Evolutionary conservation across 2,797 vertebrate genomes (phyloP).

Genomic region (Amphiprion clarkii): DNA sequence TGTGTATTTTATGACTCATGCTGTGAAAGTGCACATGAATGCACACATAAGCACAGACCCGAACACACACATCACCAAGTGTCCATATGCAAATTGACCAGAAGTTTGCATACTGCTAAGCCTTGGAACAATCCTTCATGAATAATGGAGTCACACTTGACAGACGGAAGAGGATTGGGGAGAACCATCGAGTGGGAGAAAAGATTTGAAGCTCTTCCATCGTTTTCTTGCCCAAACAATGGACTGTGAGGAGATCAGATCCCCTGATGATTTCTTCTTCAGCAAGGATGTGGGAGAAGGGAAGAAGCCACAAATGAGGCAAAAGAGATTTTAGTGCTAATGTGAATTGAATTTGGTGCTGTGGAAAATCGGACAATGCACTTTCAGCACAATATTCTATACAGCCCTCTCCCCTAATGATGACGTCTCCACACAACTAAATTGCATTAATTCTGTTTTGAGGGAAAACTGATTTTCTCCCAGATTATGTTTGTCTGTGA

Average conservation of each 20-base stretch:
- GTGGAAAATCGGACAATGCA: background rate
- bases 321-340: slow-evolving; percentile 10
- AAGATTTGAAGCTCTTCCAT: slow-evolving; percentile 39
- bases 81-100: slow-evolving; percentile 59
- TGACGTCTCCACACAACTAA: too few species aligned
- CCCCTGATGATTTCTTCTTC: slow-evolving; percentile 2
- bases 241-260: slow-evolving; percentile 14
- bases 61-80: slow-evolving; percentile 15
- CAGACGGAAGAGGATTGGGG: slow-evolving; percentile 44
- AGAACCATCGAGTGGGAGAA: slow-evolving; percentile 3
- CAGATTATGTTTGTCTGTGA: too few species aligned
- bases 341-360: background rate
- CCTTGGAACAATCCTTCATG: slow-evolving; percentile 58
- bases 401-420: too few species aligned
- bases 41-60: background rate
- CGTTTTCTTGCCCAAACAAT: slow-evolving; percentile 18
- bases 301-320: background rate
- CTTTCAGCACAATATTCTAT: too few species aligned
- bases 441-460: too few species aligned
- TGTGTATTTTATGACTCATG: slow-evolving; percentile 26
- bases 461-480: too few species aligned
- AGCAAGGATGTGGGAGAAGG: background rate
- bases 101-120: slow-evolving; percentile 55
- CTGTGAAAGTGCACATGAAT: background rate
- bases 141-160: slow-evolving; percentile 68